Percentiles rank a stretch among this genome's conserved stretches.
Conservation (phyloP, 2,888 invertebrate species). For the Catocala sponsa region DNA sequence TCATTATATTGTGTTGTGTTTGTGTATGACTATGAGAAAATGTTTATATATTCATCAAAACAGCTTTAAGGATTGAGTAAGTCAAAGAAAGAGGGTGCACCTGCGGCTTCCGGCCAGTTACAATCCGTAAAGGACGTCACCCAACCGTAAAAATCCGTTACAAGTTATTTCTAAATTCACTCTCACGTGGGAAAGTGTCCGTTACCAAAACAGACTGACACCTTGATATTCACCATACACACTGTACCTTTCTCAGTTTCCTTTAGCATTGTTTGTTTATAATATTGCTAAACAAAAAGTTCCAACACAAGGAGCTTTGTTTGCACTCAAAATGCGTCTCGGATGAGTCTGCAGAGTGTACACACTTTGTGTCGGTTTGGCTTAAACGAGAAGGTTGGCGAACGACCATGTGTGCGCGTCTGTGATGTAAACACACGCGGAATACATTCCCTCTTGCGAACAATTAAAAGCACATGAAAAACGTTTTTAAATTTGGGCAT, state of each 20-base stretch:
- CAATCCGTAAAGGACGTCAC: slow-evolving; percentile 69
- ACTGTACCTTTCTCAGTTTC: slow-evolving; percentile 26
- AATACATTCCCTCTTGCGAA: slow-evolving; percentile 55
- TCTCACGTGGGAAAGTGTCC: slow-evolving; percentile 42
- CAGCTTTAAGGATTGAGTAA: slow-evolving; percentile 26
- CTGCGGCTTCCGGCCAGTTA: slow-evolving; percentile 70
- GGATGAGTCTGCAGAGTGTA: slow-evolving; percentile 24
- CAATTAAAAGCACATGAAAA: slow-evolving; percentile 53
- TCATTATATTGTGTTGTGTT: slow-evolving; percentile 36
- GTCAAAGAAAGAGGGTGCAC: slow-evolving; percentile 55
- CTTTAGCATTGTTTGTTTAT: slow-evolving; percentile 30
- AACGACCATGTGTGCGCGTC: slow-evolving; percentile 58
- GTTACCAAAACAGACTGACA: slow-evolving; percentile 31
- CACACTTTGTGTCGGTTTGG: slow-evolving; percentile 41
- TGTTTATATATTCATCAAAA: slow-evolving; percentile 6
- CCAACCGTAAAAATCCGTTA: slow-evolving; percentile 84
- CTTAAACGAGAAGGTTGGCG: slow-evolving; percentile 25
- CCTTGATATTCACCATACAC: slow-evolving; percentile 24
- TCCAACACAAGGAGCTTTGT: slow-evolving; percentile 30
- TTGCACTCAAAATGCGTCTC: slow-evolving; percentile 28
- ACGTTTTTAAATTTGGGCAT: slow-evolving; percentile 31
- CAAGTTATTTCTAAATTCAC: slow-evolving; percentile 43
- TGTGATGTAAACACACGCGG: slow-evolving; percentile 65
- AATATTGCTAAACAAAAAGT: slow-evolving; percentile 32
- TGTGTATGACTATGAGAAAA: background rate